These are phyloP conservation scores for Malurus splendens DNA, from an alignment of 2,797 vertebrate species.

Conservation along the genomic window DNA sequence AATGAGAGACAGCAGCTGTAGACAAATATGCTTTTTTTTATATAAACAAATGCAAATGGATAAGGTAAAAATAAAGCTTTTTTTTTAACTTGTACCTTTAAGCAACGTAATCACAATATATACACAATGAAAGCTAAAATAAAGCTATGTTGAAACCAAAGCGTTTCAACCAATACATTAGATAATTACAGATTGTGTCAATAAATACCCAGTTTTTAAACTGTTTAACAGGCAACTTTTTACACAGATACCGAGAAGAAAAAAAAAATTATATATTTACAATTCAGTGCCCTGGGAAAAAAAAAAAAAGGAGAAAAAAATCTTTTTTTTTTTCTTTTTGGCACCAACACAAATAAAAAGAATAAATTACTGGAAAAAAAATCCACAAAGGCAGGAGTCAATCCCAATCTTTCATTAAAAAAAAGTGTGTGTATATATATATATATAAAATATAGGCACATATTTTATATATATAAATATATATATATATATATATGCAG, in stretches of 20 bases:
- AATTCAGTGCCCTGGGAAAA: constrained; percentile 44
- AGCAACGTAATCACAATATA: constrained; percentile 83
- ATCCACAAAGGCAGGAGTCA: constrained; percentile 64
- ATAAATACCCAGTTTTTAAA: constrained; percentile 86
- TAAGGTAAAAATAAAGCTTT: constrained; percentile 89
- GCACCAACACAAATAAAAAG: constrained; percentile 68
- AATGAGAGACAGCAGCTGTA: constrained; percentile 82
- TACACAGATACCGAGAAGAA: constrained; percentile 59
- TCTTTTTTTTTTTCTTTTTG: constrained; percentile 65
- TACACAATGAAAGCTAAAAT: constrained; percentile 87
- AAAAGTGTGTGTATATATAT: constrained; percentile 54
- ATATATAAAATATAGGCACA: constrained; percentile 61
- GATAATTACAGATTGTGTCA: constrained; percentile 79
- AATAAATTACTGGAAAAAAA: constrained; percentile 72
- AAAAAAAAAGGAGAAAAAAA: neutral
- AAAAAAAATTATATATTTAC: constrained; percentile 53
- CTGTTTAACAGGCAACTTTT: constrained; percentile 70
- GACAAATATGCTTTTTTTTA: constrained; percentile 68
- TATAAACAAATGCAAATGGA: constrained; percentile 74
- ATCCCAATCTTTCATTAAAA: constrained; percentile 61
- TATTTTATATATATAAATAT: constrained; percentile 63
- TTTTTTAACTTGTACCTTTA: constrained; percentile 81
- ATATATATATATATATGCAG: constrained; percentile 64
- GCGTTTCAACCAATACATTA: constrained; percentile 79
- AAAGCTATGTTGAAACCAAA: constrained; percentile 64